Percentiles rank a stretch among this genome's conserved stretches.
These are phyloP conservation scores for Oreochromis niloticus DNA, from an alignment of 2,113 vertebrate genomes.

Conservation along the genomic window DNA sequence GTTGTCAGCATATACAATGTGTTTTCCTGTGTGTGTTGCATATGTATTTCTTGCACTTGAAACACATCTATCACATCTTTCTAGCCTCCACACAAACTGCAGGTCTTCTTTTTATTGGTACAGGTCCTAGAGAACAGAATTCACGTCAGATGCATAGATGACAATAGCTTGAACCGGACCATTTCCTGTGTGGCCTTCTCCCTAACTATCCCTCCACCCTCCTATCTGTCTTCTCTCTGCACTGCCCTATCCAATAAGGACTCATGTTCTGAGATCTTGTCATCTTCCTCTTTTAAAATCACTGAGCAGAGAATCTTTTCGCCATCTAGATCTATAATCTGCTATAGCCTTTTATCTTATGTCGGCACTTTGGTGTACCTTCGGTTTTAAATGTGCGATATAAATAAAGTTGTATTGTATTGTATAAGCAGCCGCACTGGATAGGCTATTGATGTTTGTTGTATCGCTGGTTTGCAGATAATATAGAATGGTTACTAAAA, in stretches of 20 bases:
- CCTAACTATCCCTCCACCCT: background rate
- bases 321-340: accelerated
- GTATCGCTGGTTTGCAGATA: background rate
- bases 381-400: background rate
- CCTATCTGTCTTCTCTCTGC: background rate
- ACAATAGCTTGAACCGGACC: background rate
- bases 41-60: background rate
- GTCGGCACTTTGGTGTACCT: background rate
- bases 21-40: background rate
- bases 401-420: background rate
- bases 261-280: background rate
- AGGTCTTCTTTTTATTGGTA: background rate
- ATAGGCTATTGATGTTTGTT: background rate
- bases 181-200: background rate
- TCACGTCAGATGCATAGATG: background rate
- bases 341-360: background rate
- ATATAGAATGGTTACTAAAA: background rate
- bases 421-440: background rate
- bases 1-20: background rate
- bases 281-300: background rate
- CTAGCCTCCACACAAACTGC: background rate
- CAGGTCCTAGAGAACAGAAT: background rate
- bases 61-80: accelerated
- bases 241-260: background rate
- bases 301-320: background rate